Evolutionary conservation across 2,797 vertebrate genomes (phyloP).

Genomic region (Hafferia zeledoni): DNA sequence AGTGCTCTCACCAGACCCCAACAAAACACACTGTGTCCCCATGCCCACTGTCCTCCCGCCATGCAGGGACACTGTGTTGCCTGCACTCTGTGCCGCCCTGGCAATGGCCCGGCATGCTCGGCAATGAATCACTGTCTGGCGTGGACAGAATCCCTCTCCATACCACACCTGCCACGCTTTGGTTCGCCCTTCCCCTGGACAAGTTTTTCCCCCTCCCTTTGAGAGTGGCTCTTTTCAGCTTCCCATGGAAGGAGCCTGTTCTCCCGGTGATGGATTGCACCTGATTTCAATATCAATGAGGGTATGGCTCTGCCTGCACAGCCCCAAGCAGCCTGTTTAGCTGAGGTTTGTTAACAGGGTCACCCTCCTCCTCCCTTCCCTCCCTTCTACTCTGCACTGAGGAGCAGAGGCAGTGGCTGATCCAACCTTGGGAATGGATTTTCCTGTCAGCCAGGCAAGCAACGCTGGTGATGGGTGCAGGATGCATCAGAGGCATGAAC

Average conservation of each 20-base stretch:
- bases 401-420: neutral
- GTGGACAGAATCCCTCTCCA: slow-evolving; percentile 47
- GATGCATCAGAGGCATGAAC: neutral
- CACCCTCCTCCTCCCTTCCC: neutral
- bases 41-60: neutral
- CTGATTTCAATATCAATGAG: slow-evolving; percentile 85
- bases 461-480: neutral
- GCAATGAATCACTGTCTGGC: slow-evolving; percentile 54
- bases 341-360: slow-evolving; percentile 74
- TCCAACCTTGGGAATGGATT: neutral
- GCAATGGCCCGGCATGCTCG: neutral
- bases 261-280: slow-evolving; percentile 79
- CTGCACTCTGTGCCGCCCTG: fast-evolving
- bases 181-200: slow-evolving; percentile 81
- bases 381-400: neutral
- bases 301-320: slow-evolving; percentile 46
- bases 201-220: slow-evolving; percentile 75
- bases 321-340: slow-evolving; percentile 59
- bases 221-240: slow-evolving; percentile 80
- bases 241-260: slow-evolving; percentile 78
- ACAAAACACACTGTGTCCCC: fast-evolving
- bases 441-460: neutral
- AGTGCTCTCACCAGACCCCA: fast-evolving
- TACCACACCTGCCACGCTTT: slow-evolving; percentile 86
- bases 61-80: neutral